Base-by-base conservation (phyloP, 2,888 invertebrate genomes). In the Priocnemis perturbator region DNA sequence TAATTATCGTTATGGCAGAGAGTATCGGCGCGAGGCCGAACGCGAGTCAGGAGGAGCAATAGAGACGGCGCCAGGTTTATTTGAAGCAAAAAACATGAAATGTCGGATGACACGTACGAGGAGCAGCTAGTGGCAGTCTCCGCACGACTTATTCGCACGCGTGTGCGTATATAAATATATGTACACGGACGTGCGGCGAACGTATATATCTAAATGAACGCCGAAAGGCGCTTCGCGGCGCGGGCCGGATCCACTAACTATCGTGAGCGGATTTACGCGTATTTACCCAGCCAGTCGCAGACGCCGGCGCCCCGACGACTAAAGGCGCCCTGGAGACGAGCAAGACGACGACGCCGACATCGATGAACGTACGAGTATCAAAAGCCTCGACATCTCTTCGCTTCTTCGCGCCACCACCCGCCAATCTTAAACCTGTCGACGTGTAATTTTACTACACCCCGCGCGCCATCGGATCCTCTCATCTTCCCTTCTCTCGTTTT, bases 381-480 rank as follows among this genome's bases (percentile, higher is more conserved):
- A 61, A 58, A 68, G 64, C 56, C 14, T 37, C 37, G 37, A 11
- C 11, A 7, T 37, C 37, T 37, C 73, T 65, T 71, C 69, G 67
- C 68, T 64, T 78, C 70, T 67, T 64, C 61, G n/a, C 48, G 58
- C n/a, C n/a, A n/a, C n/a, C 74, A 56, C 21, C 69, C 73, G 78
- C 71, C 68, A 71, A 75, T 76, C 73, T 64, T 80, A 82, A 82
- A 82, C 60, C 76, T 79, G 83, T 82, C 78, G 75, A 59, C 79
- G 59, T 68, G 73, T 66, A 53, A 74, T 65, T 69, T 73, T 70
- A 69, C 50, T 63, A 69, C 2, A 11, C 7, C 11, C 7, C 37
- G 37, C 37, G 37, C 71, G 63, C 62, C 69, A 47, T 77, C 69
- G 69, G 67, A 71, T 76, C 68, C 68, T 66, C 60, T 67, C 26